Conservation (phyloP, 2,113 vertebrate genomes). For the Turnix velox region DNA sequence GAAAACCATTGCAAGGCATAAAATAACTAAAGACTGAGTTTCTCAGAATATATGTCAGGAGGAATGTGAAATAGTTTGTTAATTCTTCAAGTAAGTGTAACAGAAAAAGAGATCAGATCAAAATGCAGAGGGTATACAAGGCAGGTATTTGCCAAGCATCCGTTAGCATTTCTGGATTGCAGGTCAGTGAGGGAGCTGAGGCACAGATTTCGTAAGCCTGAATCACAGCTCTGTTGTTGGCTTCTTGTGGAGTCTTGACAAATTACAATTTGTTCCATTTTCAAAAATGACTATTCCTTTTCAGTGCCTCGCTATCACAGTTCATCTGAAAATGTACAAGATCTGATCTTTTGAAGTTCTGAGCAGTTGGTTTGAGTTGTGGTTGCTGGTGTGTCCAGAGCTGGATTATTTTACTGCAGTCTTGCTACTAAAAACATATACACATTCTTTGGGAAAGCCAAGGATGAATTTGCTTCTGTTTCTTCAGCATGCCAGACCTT, state of each 20-base stretch:
- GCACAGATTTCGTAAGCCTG: background rate
- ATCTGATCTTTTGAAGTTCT: background rate
- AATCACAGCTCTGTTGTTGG: background rate
- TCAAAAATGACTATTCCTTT: background rate
- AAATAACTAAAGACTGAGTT: background rate
- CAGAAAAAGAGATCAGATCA: background rate
- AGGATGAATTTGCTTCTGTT: background rate
- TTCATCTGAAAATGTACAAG: background rate
- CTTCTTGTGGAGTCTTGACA: background rate
- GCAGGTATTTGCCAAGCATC: background rate
- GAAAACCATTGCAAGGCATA: background rate
- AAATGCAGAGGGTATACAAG: background rate
- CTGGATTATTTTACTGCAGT: background rate
- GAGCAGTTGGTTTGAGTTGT: background rate
- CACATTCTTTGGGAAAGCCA: background rate
- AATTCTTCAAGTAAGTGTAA: background rate
- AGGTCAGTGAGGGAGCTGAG: background rate
- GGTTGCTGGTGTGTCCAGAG: background rate
- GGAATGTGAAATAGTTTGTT: background rate
- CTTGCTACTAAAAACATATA: background rate
- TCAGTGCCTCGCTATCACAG: background rate
- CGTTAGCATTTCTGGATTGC: background rate
- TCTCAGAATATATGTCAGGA: background rate
- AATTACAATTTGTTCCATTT: background rate
- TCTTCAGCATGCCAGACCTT: background rate